Base-by-base conservation (phyloP, 2,113 vertebrate genomes). In the Dasyornis broadbenti region DNA sequence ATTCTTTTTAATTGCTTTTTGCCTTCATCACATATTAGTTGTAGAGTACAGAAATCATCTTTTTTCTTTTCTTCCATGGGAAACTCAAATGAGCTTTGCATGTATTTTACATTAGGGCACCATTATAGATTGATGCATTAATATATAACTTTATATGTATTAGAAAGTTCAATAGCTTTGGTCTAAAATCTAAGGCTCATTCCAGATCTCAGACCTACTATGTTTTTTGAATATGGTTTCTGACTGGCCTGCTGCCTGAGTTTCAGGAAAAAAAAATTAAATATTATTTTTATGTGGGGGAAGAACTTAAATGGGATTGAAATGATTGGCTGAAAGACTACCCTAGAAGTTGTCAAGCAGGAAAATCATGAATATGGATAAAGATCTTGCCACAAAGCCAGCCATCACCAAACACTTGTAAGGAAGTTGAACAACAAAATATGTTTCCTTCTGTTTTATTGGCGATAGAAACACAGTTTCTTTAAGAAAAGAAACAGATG, bases 221-320 rank as follows among this genome's bases (percentile, higher is more conserved):
- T 92, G 91, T 93, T 96, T 96, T 96, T 96, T 96, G 82, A 92
- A 72, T 95, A 94, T 93, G 86, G 76, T 97, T 98, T 98, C 96
- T 90, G 98, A 98, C 97, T 98, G 98, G 98, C 98, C 97, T 97
- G 94, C 96, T 98, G 96, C 97, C 98, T 98, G 98, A 97, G 97
- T 98, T 98, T 98, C 91, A 94, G 94, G 97, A 94, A 91, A 90
- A 86, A 44, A 83, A 94, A 81, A 97, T 94, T 93, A 97, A 97
- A 95, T 76, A 70, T 97, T 98, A 97, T 98, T 98, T 98, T 98
- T 98, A 95, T 97, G 97, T 92, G 79, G 94, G 79, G 82, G 59
- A 97, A 92, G 86, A 97, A 96, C 73, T 89, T 86, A 80, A 92
- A 94, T 75, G 91, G 93, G 94, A 96, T 94, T 95, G 75, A 97